phyloP scores from a whole-genome alignment of 2,113 vertebrate species.

The Mungos mungo region DNA sequence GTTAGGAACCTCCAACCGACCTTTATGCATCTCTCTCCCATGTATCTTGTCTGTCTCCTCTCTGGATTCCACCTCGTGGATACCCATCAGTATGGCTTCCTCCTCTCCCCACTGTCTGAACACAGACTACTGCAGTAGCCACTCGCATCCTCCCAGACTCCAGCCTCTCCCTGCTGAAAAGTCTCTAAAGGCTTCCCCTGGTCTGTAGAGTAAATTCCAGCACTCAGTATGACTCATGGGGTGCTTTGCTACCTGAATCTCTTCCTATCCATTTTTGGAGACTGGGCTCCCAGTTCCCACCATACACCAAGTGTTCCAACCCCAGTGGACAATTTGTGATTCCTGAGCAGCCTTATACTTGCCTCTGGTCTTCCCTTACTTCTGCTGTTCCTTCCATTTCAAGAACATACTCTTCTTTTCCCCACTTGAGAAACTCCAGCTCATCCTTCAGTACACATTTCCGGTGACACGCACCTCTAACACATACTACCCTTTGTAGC shows the following conservation, averaged over 20 bases:
- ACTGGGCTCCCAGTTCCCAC: neutral
- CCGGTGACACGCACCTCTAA: neutral
- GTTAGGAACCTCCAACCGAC: neutral
- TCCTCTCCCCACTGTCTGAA: neutral
- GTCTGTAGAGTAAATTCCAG: neutral
- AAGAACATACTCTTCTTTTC: neutral
- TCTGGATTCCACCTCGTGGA: neutral
- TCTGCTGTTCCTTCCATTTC: neutral
- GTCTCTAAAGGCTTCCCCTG: neutral
- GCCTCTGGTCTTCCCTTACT: neutral
- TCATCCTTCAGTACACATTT: neutral
- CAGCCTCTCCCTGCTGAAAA: neutral
- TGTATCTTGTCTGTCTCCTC: neutral
- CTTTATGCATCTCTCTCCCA: neutral
- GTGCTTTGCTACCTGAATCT: neutral
- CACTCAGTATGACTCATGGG: neutral
- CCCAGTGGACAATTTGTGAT: neutral
- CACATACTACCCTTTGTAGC: neutral
- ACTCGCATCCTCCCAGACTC: neutral
- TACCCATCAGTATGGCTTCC: neutral
- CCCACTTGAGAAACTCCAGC: neutral
- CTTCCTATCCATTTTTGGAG: neutral
- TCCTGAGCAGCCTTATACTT: neutral
- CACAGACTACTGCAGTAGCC: rapidly evolving
- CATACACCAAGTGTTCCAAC: neutral